Evolutionary conservation across 2,113 vertebrate genomes (phyloP).

Genomic region (Eulemur rufifrons): DNA sequence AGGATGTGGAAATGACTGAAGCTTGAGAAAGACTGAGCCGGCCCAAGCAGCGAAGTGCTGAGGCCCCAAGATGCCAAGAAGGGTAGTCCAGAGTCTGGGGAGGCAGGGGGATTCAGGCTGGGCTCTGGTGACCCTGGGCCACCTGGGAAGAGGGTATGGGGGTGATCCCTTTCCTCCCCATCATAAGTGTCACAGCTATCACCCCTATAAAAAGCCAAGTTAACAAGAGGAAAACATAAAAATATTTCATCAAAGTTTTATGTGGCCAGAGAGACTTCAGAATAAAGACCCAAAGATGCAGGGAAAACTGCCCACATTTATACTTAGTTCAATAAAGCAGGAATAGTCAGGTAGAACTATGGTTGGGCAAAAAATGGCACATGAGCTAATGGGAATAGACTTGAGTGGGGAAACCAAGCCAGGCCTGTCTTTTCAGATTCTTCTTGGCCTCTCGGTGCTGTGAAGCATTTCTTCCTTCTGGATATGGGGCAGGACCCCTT

Average conservation of each 20-base stretch:
- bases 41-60: background rate
- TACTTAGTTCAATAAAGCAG: background rate
- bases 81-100: accelerated
- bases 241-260: background rate
- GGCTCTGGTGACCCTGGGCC: background rate
- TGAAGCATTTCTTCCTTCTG: background rate
- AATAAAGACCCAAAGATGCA: background rate
- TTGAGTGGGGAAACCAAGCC: background rate
- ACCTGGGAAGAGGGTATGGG: background rate
- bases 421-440: background rate
- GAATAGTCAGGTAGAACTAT: background rate
- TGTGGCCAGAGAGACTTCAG: background rate
- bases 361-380: background rate
- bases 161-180: background rate
- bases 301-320: background rate
- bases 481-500: background rate
- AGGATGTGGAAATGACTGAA: background rate
- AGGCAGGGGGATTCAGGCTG: background rate
- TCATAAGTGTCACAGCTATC: background rate
- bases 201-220: background rate
- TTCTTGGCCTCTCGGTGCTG: background rate
- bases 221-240: background rate
- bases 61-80: background rate
- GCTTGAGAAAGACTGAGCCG: background rate
- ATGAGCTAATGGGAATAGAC: background rate